A percentile compares a stretch with the other conserved stretches of the same genome.
Evolutionary conservation across 2,888 invertebrate genomes (phyloP).

Genomic region (Mactromeris polynyma): DNA sequence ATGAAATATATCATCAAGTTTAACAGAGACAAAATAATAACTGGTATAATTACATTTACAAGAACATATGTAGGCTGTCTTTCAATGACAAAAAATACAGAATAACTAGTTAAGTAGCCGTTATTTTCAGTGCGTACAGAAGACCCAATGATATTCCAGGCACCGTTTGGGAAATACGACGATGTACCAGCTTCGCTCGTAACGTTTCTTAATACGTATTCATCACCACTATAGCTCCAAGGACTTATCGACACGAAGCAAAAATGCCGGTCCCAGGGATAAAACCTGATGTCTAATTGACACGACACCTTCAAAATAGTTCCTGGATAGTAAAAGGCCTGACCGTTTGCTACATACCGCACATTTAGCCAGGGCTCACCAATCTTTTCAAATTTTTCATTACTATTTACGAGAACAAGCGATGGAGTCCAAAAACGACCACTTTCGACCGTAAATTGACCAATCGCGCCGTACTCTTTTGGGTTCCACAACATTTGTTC

Average conservation of each 20-base stretch:
- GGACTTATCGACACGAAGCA: background rate
- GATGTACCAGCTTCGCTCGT: background rate
- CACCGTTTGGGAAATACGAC: background rate
- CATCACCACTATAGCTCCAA: background rate
- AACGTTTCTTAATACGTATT: background rate
- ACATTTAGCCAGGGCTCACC: constrained; percentile 24
- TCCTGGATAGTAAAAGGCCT: constrained; percentile 6
- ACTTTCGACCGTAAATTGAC: constrained; percentile 29
- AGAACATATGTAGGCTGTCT: constrained; percentile 1
- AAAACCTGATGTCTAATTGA: background rate
- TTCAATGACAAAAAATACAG: background rate
- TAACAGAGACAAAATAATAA: background rate
- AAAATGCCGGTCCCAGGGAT: constrained; percentile 18
- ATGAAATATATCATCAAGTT: constrained; percentile 13
- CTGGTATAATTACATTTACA: background rate
- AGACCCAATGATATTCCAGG: background rate
- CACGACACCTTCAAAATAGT: constrained; percentile 7
- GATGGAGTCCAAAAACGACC: constrained; percentile 61
- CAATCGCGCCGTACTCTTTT: constrained; percentile 21
- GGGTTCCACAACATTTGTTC: constrained; percentile 54
- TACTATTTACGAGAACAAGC: constrained; percentile 42
- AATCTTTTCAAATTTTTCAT: constrained; percentile 5
- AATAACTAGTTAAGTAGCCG: background rate
- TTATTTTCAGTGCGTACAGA: background rate
- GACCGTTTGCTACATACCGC: background rate